Conservation (phyloP, 2,888 invertebrate genomes). For the Lasioglossum pauxillum region DNA sequence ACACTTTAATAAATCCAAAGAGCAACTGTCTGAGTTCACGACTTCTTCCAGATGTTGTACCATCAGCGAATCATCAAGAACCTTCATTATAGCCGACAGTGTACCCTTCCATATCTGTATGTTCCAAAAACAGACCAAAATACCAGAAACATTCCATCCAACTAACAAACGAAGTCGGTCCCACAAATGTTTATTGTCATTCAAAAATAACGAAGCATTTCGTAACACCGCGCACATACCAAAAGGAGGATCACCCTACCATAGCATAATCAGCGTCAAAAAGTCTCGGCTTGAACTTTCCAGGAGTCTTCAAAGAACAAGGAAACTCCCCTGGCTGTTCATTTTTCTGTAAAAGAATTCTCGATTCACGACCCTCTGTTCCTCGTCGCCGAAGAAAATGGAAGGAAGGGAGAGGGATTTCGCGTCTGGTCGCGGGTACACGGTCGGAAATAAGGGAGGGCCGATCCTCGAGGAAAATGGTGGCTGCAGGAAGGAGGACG, state of each 20-base stretch:
- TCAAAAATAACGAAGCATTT: neutral
- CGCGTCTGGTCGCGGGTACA: neutral
- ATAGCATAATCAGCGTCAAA: neutral
- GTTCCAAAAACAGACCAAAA: neutral
- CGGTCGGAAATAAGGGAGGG: constrained; percentile 12
- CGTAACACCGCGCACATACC: neutral
- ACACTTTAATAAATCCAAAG: too few species aligned
- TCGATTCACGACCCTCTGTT: neutral
- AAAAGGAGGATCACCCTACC: neutral
- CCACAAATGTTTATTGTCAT: neutral
- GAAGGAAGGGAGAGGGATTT: neutral
- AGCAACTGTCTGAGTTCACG: too few species aligned
- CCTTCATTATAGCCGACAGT: neutral
- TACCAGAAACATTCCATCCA: neutral
- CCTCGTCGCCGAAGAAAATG: neutral
- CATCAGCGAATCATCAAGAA: neutral
- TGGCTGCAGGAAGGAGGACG: constrained; percentile 26
- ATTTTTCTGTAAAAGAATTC: neutral
- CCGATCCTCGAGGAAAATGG: constrained; percentile 24
- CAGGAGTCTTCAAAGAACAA: neutral
- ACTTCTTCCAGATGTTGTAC: neutral
- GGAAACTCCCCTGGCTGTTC: neutral
- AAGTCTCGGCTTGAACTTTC: neutral
- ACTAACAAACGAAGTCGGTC: neutral
- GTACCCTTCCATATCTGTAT: neutral